Percentiles rank a stretch among this genome's conserved stretches.
These are phyloP conservation scores for Heliconius aoede DNA, from an alignment of 2,888 invertebrate species.

Conservation along the genomic window DNA sequence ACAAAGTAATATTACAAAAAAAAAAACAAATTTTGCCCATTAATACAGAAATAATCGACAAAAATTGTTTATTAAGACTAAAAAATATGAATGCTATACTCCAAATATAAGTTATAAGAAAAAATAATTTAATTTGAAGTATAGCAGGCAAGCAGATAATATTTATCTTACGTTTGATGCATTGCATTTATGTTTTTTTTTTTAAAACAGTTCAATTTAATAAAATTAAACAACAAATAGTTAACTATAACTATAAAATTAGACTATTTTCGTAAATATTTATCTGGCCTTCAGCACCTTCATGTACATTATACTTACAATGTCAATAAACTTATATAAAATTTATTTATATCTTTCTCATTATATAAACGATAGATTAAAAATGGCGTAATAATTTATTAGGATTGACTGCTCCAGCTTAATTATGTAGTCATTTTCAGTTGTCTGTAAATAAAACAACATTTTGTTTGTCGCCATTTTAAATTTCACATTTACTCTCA, in stretches of 20 bases:
- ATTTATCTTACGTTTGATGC: slow-evolving; percentile 83
- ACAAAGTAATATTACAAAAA: slow-evolving; percentile 58
- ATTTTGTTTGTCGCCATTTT: neutral
- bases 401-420: neutral
- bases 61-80: slow-evolving; percentile 60
- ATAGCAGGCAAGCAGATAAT: slow-evolving; percentile 73
- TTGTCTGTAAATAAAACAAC: neutral
- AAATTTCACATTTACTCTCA: neutral
- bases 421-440: neutral
- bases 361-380: neutral
- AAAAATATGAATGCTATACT: slow-evolving; percentile 56
- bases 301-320: slow-evolving; percentile 21
- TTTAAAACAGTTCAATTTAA: slow-evolving; percentile 80
- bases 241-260: slow-evolving; percentile 68
- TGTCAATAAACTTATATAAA: neutral
- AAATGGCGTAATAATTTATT: neutral
- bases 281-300: slow-evolving; percentile 67
- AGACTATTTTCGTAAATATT: slow-evolving; percentile 57
- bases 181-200: slow-evolving; percentile 78
- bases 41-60: slow-evolving; percentile 50
- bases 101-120: slow-evolving; percentile 46
- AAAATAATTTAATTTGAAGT: slow-evolving; percentile 58
- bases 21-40: slow-evolving; percentile 63
- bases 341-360: neutral
- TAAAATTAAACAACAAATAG: slow-evolving; percentile 80